These are phyloP conservation scores for Cyclargus thomasi DNA, from an alignment of 1,140 invertebrate genomes.

Conservation along the genomic window DNA sequence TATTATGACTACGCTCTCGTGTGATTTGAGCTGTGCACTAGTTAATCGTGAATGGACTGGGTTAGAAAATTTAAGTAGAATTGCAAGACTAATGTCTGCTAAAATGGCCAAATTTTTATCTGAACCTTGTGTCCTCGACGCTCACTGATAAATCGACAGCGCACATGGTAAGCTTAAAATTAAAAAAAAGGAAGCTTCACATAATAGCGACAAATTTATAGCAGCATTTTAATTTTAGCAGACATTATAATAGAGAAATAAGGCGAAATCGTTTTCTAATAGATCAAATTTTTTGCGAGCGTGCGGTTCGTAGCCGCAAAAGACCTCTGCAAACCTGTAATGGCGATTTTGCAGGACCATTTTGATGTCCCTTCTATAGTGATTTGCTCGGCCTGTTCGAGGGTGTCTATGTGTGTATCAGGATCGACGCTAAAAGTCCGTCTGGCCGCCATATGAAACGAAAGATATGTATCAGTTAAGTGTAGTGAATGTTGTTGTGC, in stretches of 20 bases:
- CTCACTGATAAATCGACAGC: not conserved
- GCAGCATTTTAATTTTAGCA: constrained; percentile 40
- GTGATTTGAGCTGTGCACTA: constrained; percentile 52
- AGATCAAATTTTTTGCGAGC: constrained; percentile 89
- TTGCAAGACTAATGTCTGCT: constrained; percentile 64
- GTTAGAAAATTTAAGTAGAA: constrained; percentile 59
- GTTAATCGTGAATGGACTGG: constrained; percentile 61
- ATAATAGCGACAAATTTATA: not conserved
- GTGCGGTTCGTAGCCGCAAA: constrained; percentile 69
- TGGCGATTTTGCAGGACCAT: constrained; percentile 99
- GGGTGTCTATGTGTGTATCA: constrained; percentile 98
- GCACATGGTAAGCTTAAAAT: not conserved
- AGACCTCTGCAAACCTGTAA: constrained; percentile 87
- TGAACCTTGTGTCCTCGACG: not conserved
- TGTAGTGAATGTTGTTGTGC: constrained; percentile 44
- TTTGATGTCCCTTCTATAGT: constrained; percentile 99
- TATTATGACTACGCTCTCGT: constrained; percentile 35
- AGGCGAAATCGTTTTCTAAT: constrained; percentile 71
- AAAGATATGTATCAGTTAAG: constrained; percentile 68
- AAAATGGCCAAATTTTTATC: constrained; percentile 23
- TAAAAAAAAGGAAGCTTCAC: constrained; percentile 3
- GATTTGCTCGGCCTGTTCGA: constrained; percentile 97
- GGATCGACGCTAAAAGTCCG: constrained; percentile 98
- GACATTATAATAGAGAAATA: constrained; percentile 58
- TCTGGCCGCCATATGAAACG: constrained; percentile 80